These are phyloP conservation scores for Sycobia sp. DNA, from an alignment of 1,140 invertebrate species.

Conservation along the genomic window DNA sequence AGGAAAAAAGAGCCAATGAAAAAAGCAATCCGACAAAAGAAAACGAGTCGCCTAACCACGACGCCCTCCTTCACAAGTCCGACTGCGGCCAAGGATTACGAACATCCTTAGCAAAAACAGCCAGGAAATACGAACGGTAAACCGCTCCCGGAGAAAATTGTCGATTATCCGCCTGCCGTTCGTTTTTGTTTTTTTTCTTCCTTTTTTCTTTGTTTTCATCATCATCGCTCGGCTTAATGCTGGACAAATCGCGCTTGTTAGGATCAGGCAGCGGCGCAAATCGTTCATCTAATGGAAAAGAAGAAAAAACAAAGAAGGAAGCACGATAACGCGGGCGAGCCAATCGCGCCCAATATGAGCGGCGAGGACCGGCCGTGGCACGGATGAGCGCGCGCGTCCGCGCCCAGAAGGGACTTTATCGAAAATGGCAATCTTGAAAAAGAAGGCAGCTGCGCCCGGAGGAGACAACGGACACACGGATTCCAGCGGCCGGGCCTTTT, in stretches of 20 bases:
- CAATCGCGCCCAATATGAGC: no score
- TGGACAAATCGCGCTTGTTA: constrained; percentile 25
- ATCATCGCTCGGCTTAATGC: constrained; percentile 12
- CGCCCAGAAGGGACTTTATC: no score
- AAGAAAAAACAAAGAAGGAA: no score
- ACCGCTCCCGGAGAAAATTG: constrained; percentile 18
- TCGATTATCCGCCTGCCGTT: constrained; percentile 2
- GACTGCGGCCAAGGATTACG: no score
- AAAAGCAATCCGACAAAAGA: no score
- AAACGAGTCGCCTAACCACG: no score
- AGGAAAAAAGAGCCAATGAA: no score
- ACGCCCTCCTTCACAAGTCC: no score
- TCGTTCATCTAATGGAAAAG: not conserved
- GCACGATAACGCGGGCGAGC: not conserved
- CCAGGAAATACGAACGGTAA: no score
- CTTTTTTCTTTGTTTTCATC: constrained; percentile 1
- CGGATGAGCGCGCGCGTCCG: not conserved
- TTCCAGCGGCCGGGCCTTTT: not conserved
- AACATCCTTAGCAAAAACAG: no score
- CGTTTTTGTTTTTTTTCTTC: no score
- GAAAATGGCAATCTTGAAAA: constrained; percentile 1
- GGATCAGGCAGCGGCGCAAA: not conserved
- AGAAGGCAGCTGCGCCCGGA: not conserved
- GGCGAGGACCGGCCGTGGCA: not conserved
- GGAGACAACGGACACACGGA: not conserved